phyloP scores from a whole-genome alignment of 2,888 invertebrate species.

The Parnassius glacialis region DNA sequence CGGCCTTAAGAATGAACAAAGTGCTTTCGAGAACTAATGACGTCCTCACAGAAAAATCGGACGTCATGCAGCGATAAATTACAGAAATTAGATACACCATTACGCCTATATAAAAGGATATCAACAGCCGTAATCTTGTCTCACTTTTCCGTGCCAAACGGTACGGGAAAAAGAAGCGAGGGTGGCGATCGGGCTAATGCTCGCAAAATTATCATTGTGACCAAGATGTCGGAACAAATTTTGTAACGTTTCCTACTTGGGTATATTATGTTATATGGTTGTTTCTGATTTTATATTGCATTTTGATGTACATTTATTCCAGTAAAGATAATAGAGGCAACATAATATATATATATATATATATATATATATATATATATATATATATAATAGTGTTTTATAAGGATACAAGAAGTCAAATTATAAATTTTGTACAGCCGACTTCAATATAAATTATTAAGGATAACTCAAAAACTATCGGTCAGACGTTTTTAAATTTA shows the following conservation, averaged over 20 bases:
- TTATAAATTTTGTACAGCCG: no score
- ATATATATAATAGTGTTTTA: no score
- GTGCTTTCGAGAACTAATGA: no score
- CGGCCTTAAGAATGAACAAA: no score
- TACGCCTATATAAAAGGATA: slow-evolving; percentile 56
- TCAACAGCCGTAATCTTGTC: slow-evolving; percentile 52
- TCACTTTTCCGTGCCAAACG: slow-evolving; percentile 53
- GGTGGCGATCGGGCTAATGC: slow-evolving; percentile 61
- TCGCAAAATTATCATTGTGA: slow-evolving; percentile 59
- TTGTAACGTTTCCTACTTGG: slow-evolving; percentile 36
- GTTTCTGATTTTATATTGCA: not conserved
- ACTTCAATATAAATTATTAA: no score
- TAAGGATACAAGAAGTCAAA: no score
- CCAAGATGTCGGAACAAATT: slow-evolving; percentile 59
- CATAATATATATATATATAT: no score
- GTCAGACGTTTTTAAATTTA: no score
- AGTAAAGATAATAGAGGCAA: not conserved
- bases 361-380: no score
- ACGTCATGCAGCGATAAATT: no score
- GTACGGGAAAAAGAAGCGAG: slow-evolving; percentile 46
- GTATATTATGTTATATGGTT: not conserved
- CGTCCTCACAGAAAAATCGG: no score
- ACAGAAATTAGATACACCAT: slow-evolving; percentile 53
- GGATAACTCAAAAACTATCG: no score
- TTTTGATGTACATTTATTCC: not conserved